A percentile compares a stretch with the other conserved stretches of the same genome.
Conservation (phyloP, 2,113 vertebrate genomes). For the Actenoides hombroni region DNA sequence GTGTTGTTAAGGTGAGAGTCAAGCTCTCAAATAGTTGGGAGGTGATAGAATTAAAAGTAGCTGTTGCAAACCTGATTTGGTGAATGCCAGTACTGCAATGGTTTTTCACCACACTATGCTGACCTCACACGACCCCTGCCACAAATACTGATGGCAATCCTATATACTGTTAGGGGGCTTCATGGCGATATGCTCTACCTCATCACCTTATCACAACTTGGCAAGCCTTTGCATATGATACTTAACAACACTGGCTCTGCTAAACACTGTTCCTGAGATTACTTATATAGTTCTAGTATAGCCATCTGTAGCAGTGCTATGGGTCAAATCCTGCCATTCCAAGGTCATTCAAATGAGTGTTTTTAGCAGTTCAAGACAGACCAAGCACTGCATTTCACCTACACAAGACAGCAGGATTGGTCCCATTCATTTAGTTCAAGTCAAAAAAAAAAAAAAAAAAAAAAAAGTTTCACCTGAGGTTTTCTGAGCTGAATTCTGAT, state of each 20-base stretch:
- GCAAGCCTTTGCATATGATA: not conserved
- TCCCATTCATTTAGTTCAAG: not conserved
- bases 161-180: not conserved
- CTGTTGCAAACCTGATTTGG: not conserved
- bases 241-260: not conserved
- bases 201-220: not conserved
- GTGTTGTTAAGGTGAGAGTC: not conserved
- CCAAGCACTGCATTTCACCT: not conserved
- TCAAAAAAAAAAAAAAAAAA: not conserved
- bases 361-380: not conserved
- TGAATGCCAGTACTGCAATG: not conserved
- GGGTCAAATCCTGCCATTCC: not conserved
- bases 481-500: constrained; percentile 98
- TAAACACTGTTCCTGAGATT: not conserved
- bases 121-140: not conserved
- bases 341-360: not conserved
- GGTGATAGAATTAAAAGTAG: not conserved
- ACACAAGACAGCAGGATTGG: not conserved
- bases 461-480: constrained; percentile 83
- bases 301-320: not conserved
- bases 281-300: not conserved
- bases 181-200: accelerated
- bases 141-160: not conserved
- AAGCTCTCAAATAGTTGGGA: not conserved
- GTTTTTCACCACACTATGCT: not conserved